Evolutionary conservation across 2,888 invertebrate genomes (phyloP).

Genomic region (Aproaerema taeniolella): DNA sequence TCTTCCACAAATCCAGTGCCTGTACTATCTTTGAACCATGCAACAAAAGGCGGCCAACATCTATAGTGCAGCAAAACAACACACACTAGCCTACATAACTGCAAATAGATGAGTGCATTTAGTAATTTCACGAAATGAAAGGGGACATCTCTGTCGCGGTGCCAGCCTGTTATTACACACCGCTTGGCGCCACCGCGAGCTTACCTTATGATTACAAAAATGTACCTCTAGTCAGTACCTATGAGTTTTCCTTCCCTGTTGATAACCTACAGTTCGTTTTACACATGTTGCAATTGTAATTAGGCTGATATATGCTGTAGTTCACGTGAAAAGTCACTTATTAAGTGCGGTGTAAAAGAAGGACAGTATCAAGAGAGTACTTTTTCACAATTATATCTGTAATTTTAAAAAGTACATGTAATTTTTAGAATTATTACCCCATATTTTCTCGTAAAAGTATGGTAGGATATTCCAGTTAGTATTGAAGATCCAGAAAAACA

Average conservation of each 20-base stretch:
- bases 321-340: background rate
- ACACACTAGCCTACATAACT: constrained; percentile 9
- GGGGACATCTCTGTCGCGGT: constrained; percentile 17
- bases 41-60: background rate
- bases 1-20: no score
- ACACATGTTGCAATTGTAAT: background rate
- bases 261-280: background rate
- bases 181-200: constrained; percentile 39
- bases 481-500: background rate
- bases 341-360: background rate
- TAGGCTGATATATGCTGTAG: background rate
- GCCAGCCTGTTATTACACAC: constrained; percentile 40
- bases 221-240: constrained; percentile 11
- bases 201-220: constrained; percentile 19
- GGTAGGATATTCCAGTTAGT: background rate
- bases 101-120: constrained; percentile 15
- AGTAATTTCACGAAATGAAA: constrained; percentile 23
- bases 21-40: no score
- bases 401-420: background rate
- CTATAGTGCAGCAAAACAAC: background rate
- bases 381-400: background rate
- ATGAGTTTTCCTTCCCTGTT: constrained; percentile 3
- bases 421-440: background rate
- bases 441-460: background rate
- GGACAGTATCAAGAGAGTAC: background rate